A percentile compares a stretch with the other conserved stretches of the same genome.
Evolutionary conservation across 2,888 invertebrate species (phyloP).

Genomic region (Caenorhabditis japonica): DNA sequence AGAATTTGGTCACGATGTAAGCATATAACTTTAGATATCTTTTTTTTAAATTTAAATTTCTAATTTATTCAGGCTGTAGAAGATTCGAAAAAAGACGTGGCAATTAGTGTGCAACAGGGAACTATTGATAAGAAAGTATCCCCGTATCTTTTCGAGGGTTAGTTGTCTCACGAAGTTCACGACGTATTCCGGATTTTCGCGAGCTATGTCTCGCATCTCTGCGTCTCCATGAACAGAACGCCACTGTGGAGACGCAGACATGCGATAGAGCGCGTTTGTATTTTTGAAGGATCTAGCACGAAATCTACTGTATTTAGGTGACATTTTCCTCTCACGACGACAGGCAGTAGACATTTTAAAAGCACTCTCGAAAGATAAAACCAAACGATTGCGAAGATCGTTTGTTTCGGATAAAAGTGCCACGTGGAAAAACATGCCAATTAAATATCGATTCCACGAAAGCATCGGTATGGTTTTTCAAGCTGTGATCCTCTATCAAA

Average conservation of each 20-base stretch:
- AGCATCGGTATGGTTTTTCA: constrained; percentile 63
- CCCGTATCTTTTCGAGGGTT: constrained; percentile 74
- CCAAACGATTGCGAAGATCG: constrained; percentile 51
- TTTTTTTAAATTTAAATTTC: background rate
- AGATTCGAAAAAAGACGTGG: constrained; percentile 63
- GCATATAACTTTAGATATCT: constrained; percentile 9
- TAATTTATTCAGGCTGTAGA: constrained; percentile 58
- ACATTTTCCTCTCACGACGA: constrained; percentile 71
- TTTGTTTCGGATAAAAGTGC: constrained; percentile 71
- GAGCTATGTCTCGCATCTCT: too few species aligned
- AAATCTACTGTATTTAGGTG: constrained; percentile 58
- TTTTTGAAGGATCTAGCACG: background rate
- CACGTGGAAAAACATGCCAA: constrained; percentile 69
- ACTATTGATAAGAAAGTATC: constrained; percentile 65
- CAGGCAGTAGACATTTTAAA: constrained; percentile 72
- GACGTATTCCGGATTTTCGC: too few species aligned
- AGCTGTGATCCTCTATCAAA: background rate
- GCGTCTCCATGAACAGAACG: too few species aligned
- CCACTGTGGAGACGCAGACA: too few species aligned
- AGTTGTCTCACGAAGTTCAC: too few species aligned
- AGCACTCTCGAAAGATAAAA: constrained; percentile 51
- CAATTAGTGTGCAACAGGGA: constrained; percentile 70
- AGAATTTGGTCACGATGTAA: constrained; percentile 70
- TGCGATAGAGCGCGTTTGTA: too few species aligned
- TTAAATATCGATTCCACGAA: constrained; percentile 74